A percentile compares a stretch with the other conserved stretches of the same genome.
phyloP scores from a whole-genome alignment of 1,140 invertebrate species.

The Rhagoletis pomonella region DNA sequence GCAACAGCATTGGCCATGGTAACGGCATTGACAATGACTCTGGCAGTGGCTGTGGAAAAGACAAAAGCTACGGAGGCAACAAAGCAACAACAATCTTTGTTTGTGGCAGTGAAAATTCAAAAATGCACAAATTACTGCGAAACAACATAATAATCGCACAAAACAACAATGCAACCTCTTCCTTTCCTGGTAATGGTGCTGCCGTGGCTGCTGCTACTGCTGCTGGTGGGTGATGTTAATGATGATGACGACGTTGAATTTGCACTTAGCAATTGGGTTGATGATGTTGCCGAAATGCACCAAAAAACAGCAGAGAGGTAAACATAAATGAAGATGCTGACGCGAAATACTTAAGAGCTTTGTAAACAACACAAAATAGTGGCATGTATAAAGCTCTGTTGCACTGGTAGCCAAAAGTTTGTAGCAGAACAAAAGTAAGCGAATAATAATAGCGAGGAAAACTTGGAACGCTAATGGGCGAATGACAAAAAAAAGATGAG shows the following conservation, averaged over 20 bases:
- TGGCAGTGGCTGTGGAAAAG: neutral
- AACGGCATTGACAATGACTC: neutral
- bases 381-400: neutral
- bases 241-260: conserved; percentile 11
- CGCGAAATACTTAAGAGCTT: conserved; percentile 34
- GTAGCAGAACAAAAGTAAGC: neutral
- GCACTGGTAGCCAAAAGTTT: neutral
- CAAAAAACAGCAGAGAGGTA: conserved; percentile 6
- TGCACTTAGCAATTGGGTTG: conserved; percentile 31
- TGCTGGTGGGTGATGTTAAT: neutral
- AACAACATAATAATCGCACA: neutral
- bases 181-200: neutral
- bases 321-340: neutral
- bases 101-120: conserved; percentile 3
- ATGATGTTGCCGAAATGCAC: conserved; percentile 38
- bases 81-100: neutral
- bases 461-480: neutral
- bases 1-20: conserved; percentile 24
- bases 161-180: neutral
- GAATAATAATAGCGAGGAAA: neutral
- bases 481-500: neutral
- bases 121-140: conserved; percentile 35
- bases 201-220: neutral
- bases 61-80: neutral
- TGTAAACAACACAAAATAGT: conserved; percentile 46